These are phyloP conservation scores for Porites lutea DNA, from an alignment of 64 coral and sea anemone species.

Conservation along the genomic window DNA sequence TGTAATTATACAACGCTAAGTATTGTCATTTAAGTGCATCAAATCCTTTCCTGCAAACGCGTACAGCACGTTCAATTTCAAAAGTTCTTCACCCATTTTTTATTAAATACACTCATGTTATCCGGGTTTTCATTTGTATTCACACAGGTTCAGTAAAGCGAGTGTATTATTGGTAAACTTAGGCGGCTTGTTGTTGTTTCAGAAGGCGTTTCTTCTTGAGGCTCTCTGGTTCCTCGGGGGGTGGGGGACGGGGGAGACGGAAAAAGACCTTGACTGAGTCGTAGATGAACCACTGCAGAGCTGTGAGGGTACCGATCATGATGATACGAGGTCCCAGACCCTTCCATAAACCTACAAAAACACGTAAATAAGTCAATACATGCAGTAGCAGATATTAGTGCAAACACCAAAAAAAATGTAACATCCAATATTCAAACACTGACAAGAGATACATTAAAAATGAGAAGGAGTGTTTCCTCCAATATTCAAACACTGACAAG, in stretches of 20 bases:
- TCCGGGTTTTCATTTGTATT: constrained; percentile 1
- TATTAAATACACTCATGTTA: constrained; percentile 31
- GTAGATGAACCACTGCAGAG: constrained; percentile 99
- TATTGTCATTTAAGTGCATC: background rate
- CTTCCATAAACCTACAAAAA: constrained; percentile 88
- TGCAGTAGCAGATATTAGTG: too few species aligned
- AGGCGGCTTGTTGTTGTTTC: constrained; percentile 73
- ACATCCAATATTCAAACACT: too few species aligned
- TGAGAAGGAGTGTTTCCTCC: too few species aligned
- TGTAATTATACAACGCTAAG: background rate
- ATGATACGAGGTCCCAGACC: constrained; percentile 98
- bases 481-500: too few species aligned
- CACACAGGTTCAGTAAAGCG: background rate
- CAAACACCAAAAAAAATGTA: too few species aligned
- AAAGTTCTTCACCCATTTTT: background rate
- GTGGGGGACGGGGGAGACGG: constrained; percentile 97
- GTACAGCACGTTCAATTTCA: background rate
- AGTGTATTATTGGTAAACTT: background rate
- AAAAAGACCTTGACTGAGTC: constrained; percentile 98
- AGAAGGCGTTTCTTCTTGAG: constrained; percentile 76
- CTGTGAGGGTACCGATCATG: constrained; percentile 99
- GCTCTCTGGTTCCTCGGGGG: constrained; percentile 96
- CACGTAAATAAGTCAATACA: too few species aligned
- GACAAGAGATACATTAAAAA: too few species aligned
- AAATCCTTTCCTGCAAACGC: background rate